phyloP scores from a whole-genome alignment of 2,888 invertebrate species.

The Eupithecia abbreviata region DNA sequence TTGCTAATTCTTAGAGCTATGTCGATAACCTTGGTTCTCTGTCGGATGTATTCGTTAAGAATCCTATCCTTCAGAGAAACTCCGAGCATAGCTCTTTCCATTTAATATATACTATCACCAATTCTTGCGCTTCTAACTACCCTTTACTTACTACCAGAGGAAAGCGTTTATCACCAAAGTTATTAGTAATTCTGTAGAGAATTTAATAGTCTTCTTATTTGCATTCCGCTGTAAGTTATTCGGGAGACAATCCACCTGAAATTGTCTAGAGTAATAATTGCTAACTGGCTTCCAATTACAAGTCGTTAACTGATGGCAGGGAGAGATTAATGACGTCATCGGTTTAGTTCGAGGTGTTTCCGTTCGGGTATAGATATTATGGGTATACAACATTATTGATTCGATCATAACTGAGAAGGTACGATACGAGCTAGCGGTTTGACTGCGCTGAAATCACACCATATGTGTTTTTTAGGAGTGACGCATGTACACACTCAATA shows the following conservation, averaged over 20 bases:
- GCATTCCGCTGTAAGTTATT: conserved; percentile 7
- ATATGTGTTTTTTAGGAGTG: too few relatives aligned
- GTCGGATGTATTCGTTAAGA: too few relatives aligned
- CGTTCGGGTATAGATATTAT: background rate
- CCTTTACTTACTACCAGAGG: background rate
- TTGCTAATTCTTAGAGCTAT: too few relatives aligned
- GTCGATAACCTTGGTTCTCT: too few relatives aligned
- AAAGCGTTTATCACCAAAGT: background rate
- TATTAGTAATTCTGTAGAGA: conserved; percentile 4
- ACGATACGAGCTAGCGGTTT: too few relatives aligned
- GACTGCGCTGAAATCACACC: too few relatives aligned
- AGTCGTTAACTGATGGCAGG: conserved; percentile 8
- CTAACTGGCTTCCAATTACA: conserved; percentile 13
- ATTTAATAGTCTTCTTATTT: conserved; percentile 14
- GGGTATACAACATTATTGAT: background rate
- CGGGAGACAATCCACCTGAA: conserved; percentile 8
- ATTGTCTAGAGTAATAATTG: conserved; percentile 11
- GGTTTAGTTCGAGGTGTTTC: conserved; percentile 1
- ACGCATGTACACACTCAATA: too few relatives aligned
- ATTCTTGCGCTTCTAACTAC: background rate
- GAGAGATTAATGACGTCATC: conserved; percentile 9
- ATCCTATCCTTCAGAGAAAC: too few relatives aligned
- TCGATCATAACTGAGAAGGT: background rate
- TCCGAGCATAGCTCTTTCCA: too few relatives aligned
- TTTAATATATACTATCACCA: too few relatives aligned